These are phyloP conservation scores for Papilio helenus DNA, from an alignment of 1,140 invertebrate genomes.

Conservation along the genomic window DNA sequence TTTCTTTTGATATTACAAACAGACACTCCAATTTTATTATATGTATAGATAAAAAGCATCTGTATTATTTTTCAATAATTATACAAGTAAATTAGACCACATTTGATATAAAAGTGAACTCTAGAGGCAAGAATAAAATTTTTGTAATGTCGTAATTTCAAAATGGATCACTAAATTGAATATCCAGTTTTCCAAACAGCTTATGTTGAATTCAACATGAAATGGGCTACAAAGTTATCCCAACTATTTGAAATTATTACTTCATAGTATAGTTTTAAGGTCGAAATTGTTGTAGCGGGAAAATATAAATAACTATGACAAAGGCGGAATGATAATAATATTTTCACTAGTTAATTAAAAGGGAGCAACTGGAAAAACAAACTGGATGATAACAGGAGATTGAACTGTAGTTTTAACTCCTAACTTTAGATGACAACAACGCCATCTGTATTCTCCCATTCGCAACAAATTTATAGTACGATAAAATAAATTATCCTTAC, in stretches of 20 bases:
- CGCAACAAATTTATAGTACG: not conserved
- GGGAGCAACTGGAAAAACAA: constrained; percentile 56
- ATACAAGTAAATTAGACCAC: no score
- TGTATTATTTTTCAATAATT: no score
- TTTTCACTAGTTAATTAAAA: constrained; percentile 60
- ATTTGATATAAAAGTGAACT: no score
- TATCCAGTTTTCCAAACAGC: not conserved
- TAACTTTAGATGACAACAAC: constrained; percentile 26
- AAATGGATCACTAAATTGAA: not conserved
- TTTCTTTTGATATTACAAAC: no score
- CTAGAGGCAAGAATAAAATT: no score
- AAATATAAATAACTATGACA: constrained; percentile 20
- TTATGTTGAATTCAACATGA: not conserved
- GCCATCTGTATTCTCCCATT: not conserved
- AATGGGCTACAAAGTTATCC: not conserved
- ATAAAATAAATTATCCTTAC: not conserved
- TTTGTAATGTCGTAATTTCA: no score
- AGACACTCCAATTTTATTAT: no score
- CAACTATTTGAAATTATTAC: not conserved
- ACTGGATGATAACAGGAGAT: constrained; percentile 42
- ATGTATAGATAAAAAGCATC: no score
- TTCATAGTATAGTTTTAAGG: constrained; percentile 6
- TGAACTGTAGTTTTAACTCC: constrained; percentile 39
- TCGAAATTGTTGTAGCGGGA: constrained; percentile 12
- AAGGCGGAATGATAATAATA: constrained; percentile 38